Percentiles rank a stretch among this genome's conserved stretches.
Evolutionary conservation across 1,140 invertebrate genomes (phyloP).

Genomic region (Lucilia sericata): DNA sequence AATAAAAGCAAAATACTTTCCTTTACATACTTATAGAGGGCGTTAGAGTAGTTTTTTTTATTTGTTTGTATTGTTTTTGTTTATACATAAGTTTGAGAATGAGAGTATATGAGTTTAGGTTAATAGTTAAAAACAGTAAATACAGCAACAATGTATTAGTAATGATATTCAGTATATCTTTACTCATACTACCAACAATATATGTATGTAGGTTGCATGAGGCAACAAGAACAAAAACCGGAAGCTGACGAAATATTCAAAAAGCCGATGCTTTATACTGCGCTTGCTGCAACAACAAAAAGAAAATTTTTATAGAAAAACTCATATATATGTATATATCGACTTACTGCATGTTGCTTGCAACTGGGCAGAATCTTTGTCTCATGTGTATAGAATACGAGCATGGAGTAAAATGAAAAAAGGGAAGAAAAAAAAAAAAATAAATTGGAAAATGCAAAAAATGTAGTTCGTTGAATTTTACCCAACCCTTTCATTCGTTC

Average conservation of each 20-base stretch:
- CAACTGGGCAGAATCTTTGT: conserved; percentile 35
- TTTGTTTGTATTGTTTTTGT: neutral
- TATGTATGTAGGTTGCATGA: neutral
- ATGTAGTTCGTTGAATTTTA: conserved; percentile 2
- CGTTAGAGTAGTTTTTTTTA: conserved; percentile 5
- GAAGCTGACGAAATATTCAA: conserved; percentile 39
- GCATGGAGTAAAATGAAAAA: neutral
- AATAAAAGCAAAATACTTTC: neutral
- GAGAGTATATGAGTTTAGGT: neutral
- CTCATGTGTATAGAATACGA: conserved; percentile 35
- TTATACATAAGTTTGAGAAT: neutral
- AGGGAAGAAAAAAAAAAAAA: neutral
- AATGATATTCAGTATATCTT: neutral
- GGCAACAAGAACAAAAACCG: neutral
- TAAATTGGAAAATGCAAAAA: neutral
- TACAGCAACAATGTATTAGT: conserved; percentile 5
- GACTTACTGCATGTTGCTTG: neutral
- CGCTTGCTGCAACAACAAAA: conserved; percentile 38
- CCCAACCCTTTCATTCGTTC: conserved; percentile 39
- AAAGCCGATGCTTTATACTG: conserved; percentile 39
- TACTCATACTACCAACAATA: neutral
- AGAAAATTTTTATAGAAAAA: neutral
- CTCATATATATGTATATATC: neutral
- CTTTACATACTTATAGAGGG: conserved; percentile 40
- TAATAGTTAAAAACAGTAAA: neutral